These are phyloP conservation scores for Megathymus violae DNA, from an alignment of 1,140 invertebrate genomes.

Conservation along the genomic window DNA sequence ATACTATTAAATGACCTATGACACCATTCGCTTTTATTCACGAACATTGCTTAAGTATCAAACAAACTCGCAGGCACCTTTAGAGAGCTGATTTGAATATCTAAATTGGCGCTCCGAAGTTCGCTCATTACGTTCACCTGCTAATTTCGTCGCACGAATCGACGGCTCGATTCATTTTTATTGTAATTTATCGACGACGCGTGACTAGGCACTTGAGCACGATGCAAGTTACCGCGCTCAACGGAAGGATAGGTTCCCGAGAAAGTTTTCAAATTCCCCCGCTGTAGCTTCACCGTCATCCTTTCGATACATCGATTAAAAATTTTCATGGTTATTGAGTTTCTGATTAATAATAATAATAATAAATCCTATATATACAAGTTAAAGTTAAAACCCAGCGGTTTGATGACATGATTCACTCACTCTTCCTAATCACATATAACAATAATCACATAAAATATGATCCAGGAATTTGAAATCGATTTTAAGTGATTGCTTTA, in stretches of 20 bases:
- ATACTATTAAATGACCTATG: too few species aligned
- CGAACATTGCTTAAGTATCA: not conserved
- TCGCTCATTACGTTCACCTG: slow-evolving; percentile 69
- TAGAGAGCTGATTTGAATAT: slow-evolving; percentile 62
- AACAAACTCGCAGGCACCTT: not conserved
- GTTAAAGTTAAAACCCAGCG: too few species aligned
- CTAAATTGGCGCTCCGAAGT: slow-evolving; percentile 66
- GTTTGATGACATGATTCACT: too few species aligned
- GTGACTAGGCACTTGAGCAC: slow-evolving; percentile 55
- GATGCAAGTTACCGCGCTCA: slow-evolving; percentile 20
- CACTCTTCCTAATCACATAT: too few species aligned
- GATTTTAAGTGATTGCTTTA: too few species aligned
- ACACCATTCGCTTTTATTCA: too few species aligned
- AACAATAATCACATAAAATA: too few species aligned
- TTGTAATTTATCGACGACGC: slow-evolving; percentile 64
- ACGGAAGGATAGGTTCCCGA: not conserved
- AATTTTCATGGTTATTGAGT: slow-evolving; percentile 14
- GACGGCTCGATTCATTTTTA: slow-evolving; percentile 53
- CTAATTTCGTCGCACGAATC: slow-evolving; percentile 48
- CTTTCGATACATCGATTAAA: slow-evolving; percentile 14
- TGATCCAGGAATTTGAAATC: too few species aligned
- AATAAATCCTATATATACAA: too few species aligned
- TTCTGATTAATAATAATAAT: not conserved
- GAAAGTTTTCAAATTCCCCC: slow-evolving; percentile 29
- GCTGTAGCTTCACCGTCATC: slow-evolving; percentile 22